phyloP scores from a whole-genome alignment of 2,113 vertebrate species.

The Hucho hucho region DNA sequence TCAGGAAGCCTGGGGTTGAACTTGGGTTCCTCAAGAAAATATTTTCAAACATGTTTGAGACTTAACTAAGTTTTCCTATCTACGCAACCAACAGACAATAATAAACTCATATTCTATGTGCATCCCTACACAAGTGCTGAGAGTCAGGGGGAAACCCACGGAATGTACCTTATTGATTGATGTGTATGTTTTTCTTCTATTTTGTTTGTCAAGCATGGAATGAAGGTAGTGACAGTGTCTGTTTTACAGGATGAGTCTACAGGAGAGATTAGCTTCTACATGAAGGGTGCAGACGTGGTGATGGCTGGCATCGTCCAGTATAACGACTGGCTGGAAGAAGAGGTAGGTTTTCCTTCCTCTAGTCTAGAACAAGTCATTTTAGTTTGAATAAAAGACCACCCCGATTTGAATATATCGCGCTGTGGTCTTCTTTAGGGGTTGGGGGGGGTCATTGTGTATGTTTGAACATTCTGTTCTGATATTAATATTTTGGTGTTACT shows the following conservation, averaged over 20 bases:
- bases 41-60: slow-evolving; percentile 61
- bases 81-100: slow-evolving; percentile 39
- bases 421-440: not conserved
- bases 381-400: not conserved
- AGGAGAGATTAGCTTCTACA: slow-evolving; percentile 95
- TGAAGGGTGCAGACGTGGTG: slow-evolving; percentile 95
- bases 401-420: not conserved
- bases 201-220: not conserved
- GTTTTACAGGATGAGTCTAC: slow-evolving; percentile 87
- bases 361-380: not conserved
- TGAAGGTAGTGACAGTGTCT: not conserved
- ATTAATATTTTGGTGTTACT: slow-evolving; percentile 10
- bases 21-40: slow-evolving; percentile 72
- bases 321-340: slow-evolving; percentile 97
- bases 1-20: slow-evolving; percentile 74
- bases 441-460: not conserved
- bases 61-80: slow-evolving; percentile 48
- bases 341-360: slow-evolving; percentile 71
- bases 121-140: too few relatives aligned
- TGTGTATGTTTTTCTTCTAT: not conserved
- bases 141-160: too few relatives aligned
- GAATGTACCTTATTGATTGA: not conserved
- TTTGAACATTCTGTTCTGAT: not conserved
- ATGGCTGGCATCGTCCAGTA: slow-evolving; percentile 97
- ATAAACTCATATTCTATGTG: not conserved